These are phyloP conservation scores for Campoletis sonorensis DNA, from an alignment of 1,140 invertebrate species.

Conservation along the genomic window DNA sequence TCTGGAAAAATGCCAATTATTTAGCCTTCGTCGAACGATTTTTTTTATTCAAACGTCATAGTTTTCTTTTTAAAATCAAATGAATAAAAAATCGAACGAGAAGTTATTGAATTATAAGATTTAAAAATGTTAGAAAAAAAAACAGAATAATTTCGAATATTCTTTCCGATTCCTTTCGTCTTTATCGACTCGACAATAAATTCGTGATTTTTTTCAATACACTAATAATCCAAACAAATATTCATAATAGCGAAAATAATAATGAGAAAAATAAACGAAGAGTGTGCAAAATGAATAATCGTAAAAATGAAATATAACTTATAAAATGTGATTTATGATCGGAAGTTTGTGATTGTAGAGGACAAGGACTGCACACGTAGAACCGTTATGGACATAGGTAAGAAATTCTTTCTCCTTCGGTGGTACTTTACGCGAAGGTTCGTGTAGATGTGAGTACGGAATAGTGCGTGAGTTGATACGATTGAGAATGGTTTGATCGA, in stretches of 20 bases:
- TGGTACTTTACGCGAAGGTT: neutral
- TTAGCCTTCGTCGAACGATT: no score
- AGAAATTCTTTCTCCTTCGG: neutral
- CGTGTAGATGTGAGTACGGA: constrained; percentile 7
- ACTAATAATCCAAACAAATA: neutral
- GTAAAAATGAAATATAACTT: neutral
- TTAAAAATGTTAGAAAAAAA: no score
- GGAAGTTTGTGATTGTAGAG: neutral
- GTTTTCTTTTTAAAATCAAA: no score
- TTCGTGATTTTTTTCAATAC: neutral
- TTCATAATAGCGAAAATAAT: neutral
- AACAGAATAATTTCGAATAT: no score
- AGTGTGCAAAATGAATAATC: no score
- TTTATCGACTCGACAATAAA: no score
- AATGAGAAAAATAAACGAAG: neutral
- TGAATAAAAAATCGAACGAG: no score
- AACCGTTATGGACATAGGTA: constrained; percentile 8
- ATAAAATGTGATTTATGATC: neutral
- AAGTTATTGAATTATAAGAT: no score
- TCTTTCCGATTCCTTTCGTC: no score
- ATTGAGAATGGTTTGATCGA: constrained; percentile 29
- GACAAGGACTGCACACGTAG: constrained; percentile 26
- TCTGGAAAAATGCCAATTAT: no score
- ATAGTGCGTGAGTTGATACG: constrained; percentile 20
- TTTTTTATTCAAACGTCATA: no score